phyloP scores from a whole-genome alignment of 2,888 invertebrate species.

The Notodonta dromedarius region DNA sequence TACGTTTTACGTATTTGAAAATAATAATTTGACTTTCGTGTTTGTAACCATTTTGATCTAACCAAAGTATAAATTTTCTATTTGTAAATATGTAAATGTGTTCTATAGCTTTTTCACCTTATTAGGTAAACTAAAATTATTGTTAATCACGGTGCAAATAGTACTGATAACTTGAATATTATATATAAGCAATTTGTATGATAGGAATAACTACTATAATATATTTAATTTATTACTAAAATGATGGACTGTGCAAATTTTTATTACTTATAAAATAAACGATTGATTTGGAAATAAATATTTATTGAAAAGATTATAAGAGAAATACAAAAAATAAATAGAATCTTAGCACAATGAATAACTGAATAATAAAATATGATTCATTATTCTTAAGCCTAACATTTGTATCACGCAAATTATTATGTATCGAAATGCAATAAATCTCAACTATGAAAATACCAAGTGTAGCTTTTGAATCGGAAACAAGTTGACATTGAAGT shows the following conservation, averaged over 20 bases:
- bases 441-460: constrained; percentile 27
- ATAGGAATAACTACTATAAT: constrained; percentile 17
- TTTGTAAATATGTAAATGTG: constrained; percentile 33
- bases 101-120: not conserved
- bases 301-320: constrained; percentile 56
- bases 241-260: constrained; percentile 29
- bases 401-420: constrained; percentile 29
- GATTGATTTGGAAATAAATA: constrained; percentile 55
- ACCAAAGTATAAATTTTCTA: constrained; percentile 15
- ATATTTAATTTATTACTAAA: constrained; percentile 36
- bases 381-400: constrained; percentile 46
- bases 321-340: constrained; percentile 75
- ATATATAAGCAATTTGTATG: constrained; percentile 14
- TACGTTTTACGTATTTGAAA: not conserved
- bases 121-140: not conserved
- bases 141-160: not conserved
- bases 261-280: constrained; percentile 28
- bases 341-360: constrained; percentile 52
- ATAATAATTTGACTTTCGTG: not conserved
- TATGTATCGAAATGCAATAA: constrained; percentile 36
- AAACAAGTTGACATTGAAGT: constrained; percentile 17
- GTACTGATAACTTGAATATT: not conserved
- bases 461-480: constrained; percentile 15
- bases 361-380: constrained; percentile 42
- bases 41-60: constrained; percentile 6